phyloP scores from a whole-genome alignment of 1,140 invertebrate species.

The Drosophila grimshawi region DNA sequence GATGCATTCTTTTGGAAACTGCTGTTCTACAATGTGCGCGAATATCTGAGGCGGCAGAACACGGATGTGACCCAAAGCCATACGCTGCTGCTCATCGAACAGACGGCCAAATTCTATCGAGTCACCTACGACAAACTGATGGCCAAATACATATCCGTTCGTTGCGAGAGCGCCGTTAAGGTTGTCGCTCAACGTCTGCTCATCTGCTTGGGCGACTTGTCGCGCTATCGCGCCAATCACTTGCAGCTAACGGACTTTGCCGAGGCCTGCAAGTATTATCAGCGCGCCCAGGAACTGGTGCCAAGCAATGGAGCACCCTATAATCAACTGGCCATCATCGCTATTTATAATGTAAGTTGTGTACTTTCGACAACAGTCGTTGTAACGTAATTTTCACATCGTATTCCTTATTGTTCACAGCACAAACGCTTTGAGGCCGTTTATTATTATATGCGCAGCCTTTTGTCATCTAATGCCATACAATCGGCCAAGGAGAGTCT shows the following conservation, averaged over 20 bases:
- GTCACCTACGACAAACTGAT: constrained; percentile 59
- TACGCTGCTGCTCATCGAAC: constrained; percentile 90
- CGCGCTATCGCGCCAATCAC: constrained; percentile 94
- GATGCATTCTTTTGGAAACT: constrained; percentile 97
- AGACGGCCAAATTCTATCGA: constrained; percentile 79
- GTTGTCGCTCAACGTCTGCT: constrained; percentile 94
- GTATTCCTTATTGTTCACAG: constrained; percentile 85
- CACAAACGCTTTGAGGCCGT: constrained; percentile 97
- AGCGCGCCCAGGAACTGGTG: constrained; percentile 96
- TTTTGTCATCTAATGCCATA: constrained; percentile 97
- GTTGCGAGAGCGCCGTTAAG: constrained; percentile 87
- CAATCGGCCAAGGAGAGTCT: constrained; percentile 95
- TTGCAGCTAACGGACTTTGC: constrained; percentile 94
- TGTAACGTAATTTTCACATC: not conserved
- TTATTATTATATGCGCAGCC: constrained; percentile 97
- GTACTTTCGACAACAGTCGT: too few relatives aligned
- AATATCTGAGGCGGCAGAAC: constrained; percentile 87
- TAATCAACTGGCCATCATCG: constrained; percentile 96
- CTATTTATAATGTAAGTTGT: constrained; percentile 92
- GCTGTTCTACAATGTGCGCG: constrained; percentile 95
- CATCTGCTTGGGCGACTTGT: constrained; percentile 95
- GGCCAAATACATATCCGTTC: constrained; percentile 83
- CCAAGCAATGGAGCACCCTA: constrained; percentile 98
- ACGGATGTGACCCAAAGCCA: constrained; percentile 84
- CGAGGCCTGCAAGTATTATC: constrained; percentile 94